Percentiles rank a stretch among this genome's conserved stretches.
These are phyloP conservation scores for Colletes gigas DNA, from an alignment of 1,140 invertebrate genomes.

Conservation along the genomic window DNA sequence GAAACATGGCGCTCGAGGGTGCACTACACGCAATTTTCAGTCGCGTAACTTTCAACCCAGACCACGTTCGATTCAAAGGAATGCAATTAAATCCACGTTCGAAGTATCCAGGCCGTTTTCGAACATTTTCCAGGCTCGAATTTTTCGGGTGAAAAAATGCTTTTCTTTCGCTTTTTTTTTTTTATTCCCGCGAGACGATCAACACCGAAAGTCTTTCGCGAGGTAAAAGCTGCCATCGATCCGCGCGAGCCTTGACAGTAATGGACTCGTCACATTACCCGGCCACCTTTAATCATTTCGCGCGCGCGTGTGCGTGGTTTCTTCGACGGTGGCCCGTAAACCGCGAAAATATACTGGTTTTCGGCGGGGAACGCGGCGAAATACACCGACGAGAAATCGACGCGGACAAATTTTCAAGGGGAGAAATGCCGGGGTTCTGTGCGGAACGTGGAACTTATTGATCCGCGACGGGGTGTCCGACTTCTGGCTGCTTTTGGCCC, in stretches of 20 bases:
- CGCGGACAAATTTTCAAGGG: conserved; percentile 1
- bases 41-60: too few species aligned
- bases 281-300: conserved; percentile 25
- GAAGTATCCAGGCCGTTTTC: too few species aligned
- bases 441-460: conserved; percentile 31
- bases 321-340: background rate
- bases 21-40: too few species aligned
- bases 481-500: conserved; percentile 20
- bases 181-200: background rate
- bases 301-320: background rate
- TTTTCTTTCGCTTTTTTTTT: too few species aligned
- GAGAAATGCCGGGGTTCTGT: background rate
- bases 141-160: too few species aligned
- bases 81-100: too few species aligned
- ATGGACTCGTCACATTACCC: conserved; percentile 24
- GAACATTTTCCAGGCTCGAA: too few species aligned
- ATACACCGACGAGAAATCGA: background rate
- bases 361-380: background rate
- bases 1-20: too few species aligned
- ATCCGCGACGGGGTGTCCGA: conserved; percentile 36
- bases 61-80: too few species aligned
- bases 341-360: too few species aligned
- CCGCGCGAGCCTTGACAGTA: conserved; percentile 20
- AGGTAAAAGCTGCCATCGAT: conserved; percentile 5
- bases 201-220: background rate